A percentile compares a stretch with the other conserved stretches of the same genome.
Conservation (phyloP, 2,113 vertebrate genomes). For the Cranoglanis bouderius region DNA sequence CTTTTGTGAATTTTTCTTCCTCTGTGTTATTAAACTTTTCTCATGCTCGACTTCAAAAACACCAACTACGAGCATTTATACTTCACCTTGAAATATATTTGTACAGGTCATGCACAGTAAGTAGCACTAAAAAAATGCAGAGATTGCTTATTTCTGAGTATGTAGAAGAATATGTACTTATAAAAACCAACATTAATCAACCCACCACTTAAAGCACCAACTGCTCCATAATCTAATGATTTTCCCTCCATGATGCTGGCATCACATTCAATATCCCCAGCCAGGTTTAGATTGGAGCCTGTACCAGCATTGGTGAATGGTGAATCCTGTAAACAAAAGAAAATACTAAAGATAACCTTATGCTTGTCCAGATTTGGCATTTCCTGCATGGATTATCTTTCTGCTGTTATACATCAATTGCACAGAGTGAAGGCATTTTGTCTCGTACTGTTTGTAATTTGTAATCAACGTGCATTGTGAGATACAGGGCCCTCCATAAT, state of each 20-base stretch:
- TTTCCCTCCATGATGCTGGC: slow-evolving; percentile 99
- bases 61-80: not conserved
- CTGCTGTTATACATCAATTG: no score
- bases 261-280: slow-evolving; percentile 97
- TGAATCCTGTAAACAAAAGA: slow-evolving; percentile 83
- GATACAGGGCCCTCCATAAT: no score
- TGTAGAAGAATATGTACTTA: not conserved
- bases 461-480: no score
- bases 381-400: not conserved
- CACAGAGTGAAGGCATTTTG: no score
- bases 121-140: not conserved
- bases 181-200: slow-evolving; percentile 8
- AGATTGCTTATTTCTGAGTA: not conserved
- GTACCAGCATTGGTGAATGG: slow-evolving; percentile 97
- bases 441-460: no score
- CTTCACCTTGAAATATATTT: not conserved
- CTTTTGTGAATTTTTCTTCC: not conserved
- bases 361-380: not conserved
- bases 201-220: slow-evolving; percentile 90
- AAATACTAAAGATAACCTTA: not conserved
- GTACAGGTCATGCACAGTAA: not conserved
- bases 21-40: not conserved
- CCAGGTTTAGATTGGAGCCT: slow-evolving; percentile 96
- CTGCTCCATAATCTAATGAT: slow-evolving; percentile 93
- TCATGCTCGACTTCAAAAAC: not conserved